A percentile compares a stretch with the other conserved stretches of the same genome.
Evolutionary conservation across 2,888 invertebrate species (phyloP).

Genomic region (Temnothorax ravouxi): DNA sequence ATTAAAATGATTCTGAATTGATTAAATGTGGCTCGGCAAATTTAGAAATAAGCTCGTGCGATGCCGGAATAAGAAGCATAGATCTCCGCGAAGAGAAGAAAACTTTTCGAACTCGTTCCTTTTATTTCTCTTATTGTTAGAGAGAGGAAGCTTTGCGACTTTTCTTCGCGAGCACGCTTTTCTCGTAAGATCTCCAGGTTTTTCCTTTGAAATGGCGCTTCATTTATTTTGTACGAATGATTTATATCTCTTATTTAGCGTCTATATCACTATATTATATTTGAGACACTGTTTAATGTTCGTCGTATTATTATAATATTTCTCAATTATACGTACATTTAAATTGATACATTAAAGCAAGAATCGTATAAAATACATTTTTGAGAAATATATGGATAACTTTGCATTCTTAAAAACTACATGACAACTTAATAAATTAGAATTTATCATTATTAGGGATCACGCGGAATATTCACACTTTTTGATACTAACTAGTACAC

Average conservation of each 20-base stretch:
- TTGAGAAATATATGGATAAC: background rate
- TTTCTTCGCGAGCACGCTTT: conserved; percentile 3
- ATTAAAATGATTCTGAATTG: background rate
- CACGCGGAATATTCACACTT: background rate
- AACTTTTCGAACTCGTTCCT: background rate
- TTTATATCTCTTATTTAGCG: conserved; percentile 22
- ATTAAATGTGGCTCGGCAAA: background rate
- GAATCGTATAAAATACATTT: background rate
- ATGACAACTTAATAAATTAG: background rate
- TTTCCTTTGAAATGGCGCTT: conserved; percentile 3
- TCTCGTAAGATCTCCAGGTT: background rate
- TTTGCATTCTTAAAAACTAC: background rate
- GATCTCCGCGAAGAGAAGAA: background rate
- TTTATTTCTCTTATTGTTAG: background rate
- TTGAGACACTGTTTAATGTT: background rate
- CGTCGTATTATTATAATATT: background rate
- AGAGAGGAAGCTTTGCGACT: conserved; percentile 7
- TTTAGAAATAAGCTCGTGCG: background rate
- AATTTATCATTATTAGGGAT: background rate
- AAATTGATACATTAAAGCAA: background rate
- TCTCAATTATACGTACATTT: background rate
- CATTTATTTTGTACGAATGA: conserved; percentile 29
- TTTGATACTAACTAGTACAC: background rate
- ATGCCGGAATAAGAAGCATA: background rate
- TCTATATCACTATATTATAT: conserved; percentile 3